A percentile compares a stretch with the other conserved stretches of the same genome.
Evolutionary conservation across 2,113 vertebrate species (phyloP).

Genomic region (Ptilonorhynchus violaceus): DNA sequence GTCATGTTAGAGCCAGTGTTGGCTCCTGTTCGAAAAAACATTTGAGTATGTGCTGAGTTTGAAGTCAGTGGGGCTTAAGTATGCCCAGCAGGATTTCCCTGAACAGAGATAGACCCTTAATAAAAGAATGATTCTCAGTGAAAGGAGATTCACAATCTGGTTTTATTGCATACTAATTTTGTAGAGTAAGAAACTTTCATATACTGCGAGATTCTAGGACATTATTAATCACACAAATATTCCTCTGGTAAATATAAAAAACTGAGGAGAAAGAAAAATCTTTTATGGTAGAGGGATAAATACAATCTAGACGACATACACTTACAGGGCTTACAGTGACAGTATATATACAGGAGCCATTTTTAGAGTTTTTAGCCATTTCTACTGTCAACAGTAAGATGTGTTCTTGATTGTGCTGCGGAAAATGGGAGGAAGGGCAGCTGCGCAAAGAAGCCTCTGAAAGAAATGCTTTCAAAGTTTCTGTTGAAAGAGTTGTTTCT

Average conservation of each 20-base stretch:
- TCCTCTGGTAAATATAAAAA: neutral
- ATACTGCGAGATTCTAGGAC: neutral
- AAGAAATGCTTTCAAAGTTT: conserved; percentile 24
- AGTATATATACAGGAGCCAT: neutral
- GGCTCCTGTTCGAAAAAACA: neutral
- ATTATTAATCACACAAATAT: neutral
- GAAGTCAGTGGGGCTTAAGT: neutral
- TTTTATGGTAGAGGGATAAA: neutral
- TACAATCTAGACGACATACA: neutral
- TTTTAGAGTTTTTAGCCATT: neutral
- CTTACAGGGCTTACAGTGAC: neutral
- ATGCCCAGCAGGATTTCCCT: neutral
- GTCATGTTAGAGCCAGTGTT: neutral
- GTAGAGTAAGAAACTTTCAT: neutral
- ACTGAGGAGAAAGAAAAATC: neutral
- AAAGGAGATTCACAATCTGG: neutral
- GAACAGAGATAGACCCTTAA: neutral
- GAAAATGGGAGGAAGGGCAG: conserved; percentile 8
- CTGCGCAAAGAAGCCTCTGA: neutral
- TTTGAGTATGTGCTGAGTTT: neutral
- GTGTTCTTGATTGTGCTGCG: neutral
- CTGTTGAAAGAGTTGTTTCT: conserved; percentile 11
- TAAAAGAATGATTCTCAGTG: neutral
- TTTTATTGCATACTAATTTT: neutral
- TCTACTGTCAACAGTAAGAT: neutral